These are phyloP conservation scores for Aselliscus stoliczkanus DNA, from an alignment of 2,797 vertebrate species.

Conservation along the genomic window DNA sequence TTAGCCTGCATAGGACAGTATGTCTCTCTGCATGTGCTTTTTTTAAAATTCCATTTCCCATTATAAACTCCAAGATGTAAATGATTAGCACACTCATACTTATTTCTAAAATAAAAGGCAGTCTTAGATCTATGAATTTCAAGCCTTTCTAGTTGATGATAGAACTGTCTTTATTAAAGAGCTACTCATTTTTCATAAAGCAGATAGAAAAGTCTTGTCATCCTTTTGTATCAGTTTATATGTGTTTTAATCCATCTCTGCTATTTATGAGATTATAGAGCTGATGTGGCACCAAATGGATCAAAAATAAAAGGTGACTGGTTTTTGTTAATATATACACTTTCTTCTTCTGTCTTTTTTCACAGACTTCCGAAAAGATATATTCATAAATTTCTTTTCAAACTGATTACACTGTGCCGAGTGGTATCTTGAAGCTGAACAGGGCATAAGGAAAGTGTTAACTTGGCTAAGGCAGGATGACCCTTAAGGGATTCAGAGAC, in stretches of 20 bases:
- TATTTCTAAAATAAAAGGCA: constrained; percentile 70
- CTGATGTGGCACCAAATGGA: constrained; percentile 45
- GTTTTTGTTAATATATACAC: constrained; percentile 51
- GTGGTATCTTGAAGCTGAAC: background rate
- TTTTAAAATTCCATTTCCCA: constrained; percentile 58
- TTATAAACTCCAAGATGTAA: constrained; percentile 65
- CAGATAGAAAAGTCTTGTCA: background rate
- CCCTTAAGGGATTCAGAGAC: background rate
- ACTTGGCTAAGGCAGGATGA: background rate
- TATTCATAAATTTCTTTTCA: constrained; percentile 40
- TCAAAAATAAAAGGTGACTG: constrained; percentile 42
- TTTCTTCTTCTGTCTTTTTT: constrained; percentile 28
- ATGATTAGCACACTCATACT: constrained; percentile 54
- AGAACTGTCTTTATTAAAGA: constrained; percentile 31
- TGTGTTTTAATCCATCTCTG: constrained; percentile 38
- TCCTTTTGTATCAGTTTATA: constrained; percentile 10
- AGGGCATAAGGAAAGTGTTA: background rate
- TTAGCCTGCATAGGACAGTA: background rate
- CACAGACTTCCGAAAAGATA: constrained; percentile 23
- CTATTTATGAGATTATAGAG: constrained; percentile 42
- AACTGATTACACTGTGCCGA: background rate
- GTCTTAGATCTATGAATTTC: constrained; percentile 38
- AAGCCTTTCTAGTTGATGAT: constrained; percentile 62
- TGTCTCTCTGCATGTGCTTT: background rate
- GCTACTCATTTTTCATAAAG: constrained; percentile 39